These are phyloP conservation scores for Tholera decimalis DNA, from an alignment of 2,888 invertebrate species.

Conservation along the genomic window DNA sequence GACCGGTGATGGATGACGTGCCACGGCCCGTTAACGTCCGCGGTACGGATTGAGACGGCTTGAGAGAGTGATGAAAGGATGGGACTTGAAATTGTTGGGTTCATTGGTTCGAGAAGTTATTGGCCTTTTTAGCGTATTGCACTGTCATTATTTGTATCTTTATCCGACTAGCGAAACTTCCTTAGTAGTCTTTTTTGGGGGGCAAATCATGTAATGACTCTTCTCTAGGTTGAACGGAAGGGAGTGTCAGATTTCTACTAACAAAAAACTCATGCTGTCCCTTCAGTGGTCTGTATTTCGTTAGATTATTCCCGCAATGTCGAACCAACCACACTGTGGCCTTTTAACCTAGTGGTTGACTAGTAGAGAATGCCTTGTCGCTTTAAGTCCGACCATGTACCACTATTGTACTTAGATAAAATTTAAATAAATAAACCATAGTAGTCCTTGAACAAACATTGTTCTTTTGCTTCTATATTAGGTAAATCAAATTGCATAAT, in stretches of 20 bases:
- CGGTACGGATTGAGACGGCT: conserved; percentile 8
- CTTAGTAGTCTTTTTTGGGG: neutral
- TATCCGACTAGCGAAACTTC: neutral
- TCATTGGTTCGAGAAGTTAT: neutral
- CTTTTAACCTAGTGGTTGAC: too few species aligned
- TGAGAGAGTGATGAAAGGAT: conserved; percentile 10
- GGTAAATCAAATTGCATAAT: neutral
- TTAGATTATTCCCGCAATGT: too few species aligned
- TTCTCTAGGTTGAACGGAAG: too few species aligned
- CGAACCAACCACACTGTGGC: too few species aligned
- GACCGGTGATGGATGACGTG: conserved; percentile 62
- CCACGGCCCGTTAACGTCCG: conserved; percentile 30
- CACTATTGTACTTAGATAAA: too few species aligned
- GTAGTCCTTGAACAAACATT: neutral
- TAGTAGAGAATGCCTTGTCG: too few species aligned
- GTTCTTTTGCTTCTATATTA: neutral
- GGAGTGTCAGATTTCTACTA: too few species aligned
- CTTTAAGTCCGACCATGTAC: too few species aligned
- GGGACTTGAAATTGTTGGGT: conserved; percentile 12
- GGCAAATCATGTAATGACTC: too few species aligned
- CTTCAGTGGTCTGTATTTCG: too few species aligned
- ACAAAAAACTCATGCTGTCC: too few species aligned
- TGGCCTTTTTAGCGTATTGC: neutral
- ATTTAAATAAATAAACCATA: too few species aligned
- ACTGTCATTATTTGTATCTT: neutral